Base-by-base conservation (phyloP, 1,140 invertebrate genomes). In the Eupeodes corollae region DNA sequence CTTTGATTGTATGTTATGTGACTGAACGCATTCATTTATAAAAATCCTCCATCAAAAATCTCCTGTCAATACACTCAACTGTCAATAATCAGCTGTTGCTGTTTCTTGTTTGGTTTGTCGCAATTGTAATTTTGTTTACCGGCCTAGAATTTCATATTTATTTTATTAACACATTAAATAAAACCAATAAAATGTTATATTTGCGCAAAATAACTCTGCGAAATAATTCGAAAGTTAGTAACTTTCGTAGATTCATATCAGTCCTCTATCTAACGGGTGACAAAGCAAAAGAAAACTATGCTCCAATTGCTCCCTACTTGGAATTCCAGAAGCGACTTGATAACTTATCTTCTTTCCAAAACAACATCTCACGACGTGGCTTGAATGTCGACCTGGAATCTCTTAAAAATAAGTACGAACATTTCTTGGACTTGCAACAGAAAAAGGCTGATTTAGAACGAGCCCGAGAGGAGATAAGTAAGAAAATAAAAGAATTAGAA, bases 211-310 rank as follows among this genome's bases (percentile, higher is more conserved):
- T 26, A 5, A 8, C 21, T 26, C 21, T 26, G 21, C 21, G 21
- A 26, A 26, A 26, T 26, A 85, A 73, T 77, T 82, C 19, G 70
- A 79, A 44, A 80, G 76, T 51, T 85, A 85, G 71, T 74, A 76
- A 51, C 80, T 82, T 16, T 77, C 79, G 48, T 74, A 41, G 63
- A 15, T 43, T 54, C n/a, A 59, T 67, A 16, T 80, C 80, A 6
- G 73, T 75, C 3, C 59, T 83, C 2, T 80, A 73, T 53, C 69
- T 82, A 49, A 73, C 78, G 0, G 77, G 75, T 2, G 73, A 73
- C 48, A 76, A 74, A 53, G 76, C 76, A 1, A 64, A 68, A 15
- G 72, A 75, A 44, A 68, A 63, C 16, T 80, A 73, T 65, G 69
- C 73, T 5, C 71, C 73, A 18, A 46, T 83, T 30, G 65, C 69